These are phyloP conservation scores for Martes martes DNA, from an alignment of 2,113 vertebrate genomes.

Conservation along the genomic window DNA sequence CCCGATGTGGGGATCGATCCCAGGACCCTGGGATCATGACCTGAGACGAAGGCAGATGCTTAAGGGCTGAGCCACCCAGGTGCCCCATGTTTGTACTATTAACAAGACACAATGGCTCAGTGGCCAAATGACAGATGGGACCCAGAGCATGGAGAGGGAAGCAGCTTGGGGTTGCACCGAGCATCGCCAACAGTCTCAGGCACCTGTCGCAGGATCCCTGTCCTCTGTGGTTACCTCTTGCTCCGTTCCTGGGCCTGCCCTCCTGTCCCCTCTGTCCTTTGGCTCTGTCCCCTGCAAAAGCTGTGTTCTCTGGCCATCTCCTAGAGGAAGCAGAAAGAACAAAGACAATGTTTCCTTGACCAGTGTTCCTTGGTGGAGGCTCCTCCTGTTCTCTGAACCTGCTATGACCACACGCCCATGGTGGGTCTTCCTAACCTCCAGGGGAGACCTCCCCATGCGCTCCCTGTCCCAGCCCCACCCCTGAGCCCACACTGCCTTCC, in stretches of 20 bases:
- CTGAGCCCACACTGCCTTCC: neutral
- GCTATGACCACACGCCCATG: accelerated
- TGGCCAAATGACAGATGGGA: neutral
- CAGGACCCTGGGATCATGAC: too few relatives aligned
- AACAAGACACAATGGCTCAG: neutral
- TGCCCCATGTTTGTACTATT: neutral
- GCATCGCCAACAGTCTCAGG: neutral
- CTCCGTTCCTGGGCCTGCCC: neutral
- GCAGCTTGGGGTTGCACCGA: neutral
- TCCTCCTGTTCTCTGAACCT: neutral
- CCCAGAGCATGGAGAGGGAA: neutral
- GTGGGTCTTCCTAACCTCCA: neutral
- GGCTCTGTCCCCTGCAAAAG: neutral
- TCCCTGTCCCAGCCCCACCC: too few relatives aligned
- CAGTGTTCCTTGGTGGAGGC: neutral
- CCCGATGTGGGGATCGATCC: too few relatives aligned
- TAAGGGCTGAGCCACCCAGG: too few relatives aligned
- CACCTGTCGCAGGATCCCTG: neutral
- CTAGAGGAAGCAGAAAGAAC: neutral
- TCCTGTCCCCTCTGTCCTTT: neutral
- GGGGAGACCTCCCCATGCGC: neutral
- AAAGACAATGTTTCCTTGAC: neutral
- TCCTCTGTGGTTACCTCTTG: neutral
- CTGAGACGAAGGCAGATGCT: too few relatives aligned
- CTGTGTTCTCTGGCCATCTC: neutral